Evolutionary conservation across 2,888 invertebrate species (phyloP), one percentile per base, ranked within the genome.

Genomic region (Cryptus armator): DNA sequence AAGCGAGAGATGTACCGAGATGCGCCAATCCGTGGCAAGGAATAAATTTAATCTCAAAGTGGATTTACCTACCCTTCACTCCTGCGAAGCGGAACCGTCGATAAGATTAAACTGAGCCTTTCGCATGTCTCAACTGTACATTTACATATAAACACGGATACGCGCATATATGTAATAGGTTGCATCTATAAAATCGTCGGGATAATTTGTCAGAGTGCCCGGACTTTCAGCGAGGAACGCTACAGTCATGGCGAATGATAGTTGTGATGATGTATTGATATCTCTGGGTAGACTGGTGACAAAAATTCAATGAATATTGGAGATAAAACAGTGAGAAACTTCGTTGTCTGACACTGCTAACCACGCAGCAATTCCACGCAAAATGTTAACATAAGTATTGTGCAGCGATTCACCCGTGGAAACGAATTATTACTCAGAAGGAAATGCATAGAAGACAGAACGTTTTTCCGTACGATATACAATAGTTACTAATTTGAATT

Each of bases 21-120:
- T 56, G 85, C 76, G 75, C 84, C 84, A 86, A 86, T 87, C 86
- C 86, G 81, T 83, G 86, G 86, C 82, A 66, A 87, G 87, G 87
- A 89, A 89, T 89, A 90, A 89, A 90, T 90, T 90, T 89, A 90
- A 90, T 90, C 88, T 87, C 84, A 89, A 88, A 90, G 87, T 87
- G 86, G 87, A 90, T 89, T 90, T 87, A 87, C 81, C 86, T 86
- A 81, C 79, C 83, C 64, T 78, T 77, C 64, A 80, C 77, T 64
- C 64, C 59, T 48, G n/a, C 66, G 71, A 62, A 68, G 81, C 46
- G 66, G 59, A 82, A 79, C 32, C 71, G 68, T 74, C 84, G 83
- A 76, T 85, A 75, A 85, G 78, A 85, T 86, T 75, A 70, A 80
- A 66, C 75, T 51, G 53, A 76, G 66, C 59, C 48, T 62, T 59